Base-by-base conservation (phyloP, 2,888 invertebrate genomes). In the Thecocarcelia acutangulata region DNA sequence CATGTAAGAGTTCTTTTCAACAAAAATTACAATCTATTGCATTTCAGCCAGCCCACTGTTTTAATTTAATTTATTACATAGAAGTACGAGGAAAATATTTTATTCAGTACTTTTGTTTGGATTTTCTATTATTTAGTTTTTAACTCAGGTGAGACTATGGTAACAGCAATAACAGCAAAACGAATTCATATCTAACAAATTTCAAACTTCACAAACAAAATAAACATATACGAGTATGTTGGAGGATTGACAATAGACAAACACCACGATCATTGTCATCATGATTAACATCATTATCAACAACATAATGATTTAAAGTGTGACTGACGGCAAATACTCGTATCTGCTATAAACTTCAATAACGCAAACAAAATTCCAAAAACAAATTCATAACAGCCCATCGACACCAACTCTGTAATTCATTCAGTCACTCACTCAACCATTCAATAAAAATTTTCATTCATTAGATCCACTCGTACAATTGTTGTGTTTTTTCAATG, bases 61-160 rank as follows among this genome's bases (percentile, higher is more conserved):
- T 61, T 37, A 46, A 66, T 33, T 33, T 66, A 56, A 52, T 66
- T 68, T 61, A 17, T 44, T 59, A 46, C 17, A 66, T 52, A 73
- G 28, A 73, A 46, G 72, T 24, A 24, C 46, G 17, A 40, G 66
- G 44, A 40, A 64, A 59, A 64, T 52, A 59, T 66, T 70, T 70
- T 37, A 58, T 77, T 63, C 19, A 8, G 9, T 44, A 44, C 19
- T 58, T 72, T 44, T 68, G 17, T 74, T 74, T 74, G 52, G 44
- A 64, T 79, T 83, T 86, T 86, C 84, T 84, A 84, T 84, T 82
- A 79, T 87, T 87, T 87, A 86, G 85, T 85, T 85, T 85, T 85
- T 76, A 84, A 84, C 85, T 85, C 83, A 77, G 83, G 74, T 85
- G 86, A 85, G 79, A 84, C 77, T 84, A 76, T 52, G 54, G 74